A percentile compares a stretch with the other conserved stretches of the same genome.
These are phyloP conservation scores for Drosophila cracens DNA, from an alignment of 2,888 invertebrate species.

Conservation along the genomic window DNA sequence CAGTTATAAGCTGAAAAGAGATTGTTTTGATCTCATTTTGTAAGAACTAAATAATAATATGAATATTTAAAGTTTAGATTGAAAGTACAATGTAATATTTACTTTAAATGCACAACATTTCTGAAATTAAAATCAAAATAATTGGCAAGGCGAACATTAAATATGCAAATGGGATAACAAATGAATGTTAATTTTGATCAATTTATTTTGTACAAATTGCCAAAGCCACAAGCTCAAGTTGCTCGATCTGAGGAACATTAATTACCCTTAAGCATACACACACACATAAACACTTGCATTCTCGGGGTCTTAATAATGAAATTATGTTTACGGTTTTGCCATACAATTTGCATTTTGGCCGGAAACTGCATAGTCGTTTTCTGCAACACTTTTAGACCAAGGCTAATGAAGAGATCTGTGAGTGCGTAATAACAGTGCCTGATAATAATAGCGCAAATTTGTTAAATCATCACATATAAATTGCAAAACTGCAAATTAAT, in stretches of 20 bases:
- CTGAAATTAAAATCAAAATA: not conserved
- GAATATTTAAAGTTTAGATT: not conserved
- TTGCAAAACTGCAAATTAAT: conserved; percentile 68
- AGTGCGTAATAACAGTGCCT: conserved; percentile 32
- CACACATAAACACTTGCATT: conserved; percentile 13
- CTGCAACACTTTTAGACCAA: not conserved
- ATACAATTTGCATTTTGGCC: conserved; percentile 56
- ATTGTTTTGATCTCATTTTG: not conserved
- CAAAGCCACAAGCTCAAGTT: not conserved
- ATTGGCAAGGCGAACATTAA: not conserved
- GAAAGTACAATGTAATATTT: not conserved
- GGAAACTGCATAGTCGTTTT: conserved; percentile 26
- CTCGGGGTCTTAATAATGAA: conserved; percentile 31
- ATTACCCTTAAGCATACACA: conserved; percentile 11
- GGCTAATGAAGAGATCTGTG: conserved; percentile 37
- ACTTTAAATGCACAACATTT: not conserved
- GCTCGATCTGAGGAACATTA: conserved; percentile 8
- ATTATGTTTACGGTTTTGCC: conserved; percentile 45
- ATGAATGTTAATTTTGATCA: not conserved
- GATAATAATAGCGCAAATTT: conserved; percentile 49
- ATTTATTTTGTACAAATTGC: conserved; percentile 11
- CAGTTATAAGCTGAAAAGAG: not conserved
- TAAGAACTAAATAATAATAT: not conserved
- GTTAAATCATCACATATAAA: conserved; percentile 63
- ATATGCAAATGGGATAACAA: not conserved